These are phyloP conservation scores for Dendrolimus kikuchii DNA, from an alignment of 1,140 invertebrate genomes.

Conservation along the genomic window DNA sequence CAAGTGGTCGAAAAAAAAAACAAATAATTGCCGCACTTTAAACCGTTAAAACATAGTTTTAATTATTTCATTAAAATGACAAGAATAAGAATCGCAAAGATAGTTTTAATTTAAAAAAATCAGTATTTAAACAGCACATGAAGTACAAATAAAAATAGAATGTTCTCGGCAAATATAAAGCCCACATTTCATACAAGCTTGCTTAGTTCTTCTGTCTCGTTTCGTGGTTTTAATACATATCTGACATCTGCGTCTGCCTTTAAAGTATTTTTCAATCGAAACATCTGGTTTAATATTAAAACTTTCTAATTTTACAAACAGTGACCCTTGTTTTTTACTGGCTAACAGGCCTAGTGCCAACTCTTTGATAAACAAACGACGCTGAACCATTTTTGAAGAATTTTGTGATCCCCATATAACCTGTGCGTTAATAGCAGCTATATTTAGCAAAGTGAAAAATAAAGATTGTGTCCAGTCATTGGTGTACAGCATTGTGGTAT, in stretches of 20 bases:
- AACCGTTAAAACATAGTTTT: neutral
- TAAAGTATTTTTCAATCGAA: slow-evolving; percentile 10
- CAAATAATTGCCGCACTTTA: slow-evolving; percentile 6
- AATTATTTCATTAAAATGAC: neutral
- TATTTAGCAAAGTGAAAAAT: slow-evolving; percentile 69
- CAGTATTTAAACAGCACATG: slow-evolving; percentile 24
- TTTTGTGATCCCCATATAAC: slow-evolving; percentile 54
- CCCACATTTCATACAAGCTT: slow-evolving; percentile 49
- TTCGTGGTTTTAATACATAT: slow-evolving; percentile 39
- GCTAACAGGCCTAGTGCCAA: slow-evolving; percentile 55
- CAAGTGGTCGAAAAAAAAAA: too few relatives aligned
- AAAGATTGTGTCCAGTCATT: slow-evolving; percentile 70
- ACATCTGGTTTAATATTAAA: too few relatives aligned
- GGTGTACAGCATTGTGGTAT: slow-evolving; percentile 61
- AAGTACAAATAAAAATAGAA: slow-evolving; percentile 34
- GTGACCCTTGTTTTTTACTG: slow-evolving; percentile 15
- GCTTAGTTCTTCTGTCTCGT: slow-evolving; percentile 49
- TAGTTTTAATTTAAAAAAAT: neutral
- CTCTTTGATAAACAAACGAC: slow-evolving; percentile 55
- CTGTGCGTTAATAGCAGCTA: slow-evolving; percentile 69
- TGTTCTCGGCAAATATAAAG: slow-evolving; percentile 58
- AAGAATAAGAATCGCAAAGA: neutral
- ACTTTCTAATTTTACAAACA: slow-evolving; percentile 9
- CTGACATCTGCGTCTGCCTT: slow-evolving; percentile 40
- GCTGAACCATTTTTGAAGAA: slow-evolving; percentile 30